A percentile compares a stretch with the other conserved stretches of the same genome.
These are phyloP conservation scores for Tetheella fluctuosa DNA, from an alignment of 2,888 invertebrate genomes.

Conservation along the genomic window DNA sequence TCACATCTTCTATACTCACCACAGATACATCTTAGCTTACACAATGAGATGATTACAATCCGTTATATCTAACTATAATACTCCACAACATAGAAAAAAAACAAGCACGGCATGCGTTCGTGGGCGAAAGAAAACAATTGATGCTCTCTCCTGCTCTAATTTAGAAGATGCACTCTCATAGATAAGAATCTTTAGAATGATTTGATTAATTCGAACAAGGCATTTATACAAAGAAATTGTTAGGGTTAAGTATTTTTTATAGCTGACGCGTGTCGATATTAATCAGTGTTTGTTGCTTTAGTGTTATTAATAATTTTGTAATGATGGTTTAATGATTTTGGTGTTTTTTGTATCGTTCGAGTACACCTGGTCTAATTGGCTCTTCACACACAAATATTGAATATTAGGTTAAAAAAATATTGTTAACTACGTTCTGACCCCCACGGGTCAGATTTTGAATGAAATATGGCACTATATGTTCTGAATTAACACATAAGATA, in stretches of 20 bases:
- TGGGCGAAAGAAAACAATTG: conserved; percentile 83
- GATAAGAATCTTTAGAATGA: conserved; percentile 75
- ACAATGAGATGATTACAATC: conserved; percentile 84
- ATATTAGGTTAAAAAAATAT: neutral
- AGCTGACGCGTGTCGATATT: conserved; percentile 81
- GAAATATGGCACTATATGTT: no score
- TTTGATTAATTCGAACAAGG: conserved; percentile 82
- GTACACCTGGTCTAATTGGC: conserved; percentile 16
- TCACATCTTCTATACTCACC: conserved; percentile 44
- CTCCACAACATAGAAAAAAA: conserved; percentile 60
- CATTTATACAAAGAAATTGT: conserved; percentile 67
- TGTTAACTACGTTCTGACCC: neutral
- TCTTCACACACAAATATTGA: neutral
- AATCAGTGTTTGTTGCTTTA: conserved; percentile 65
- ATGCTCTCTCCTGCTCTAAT: conserved; percentile 80
- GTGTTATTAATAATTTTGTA: conserved; percentile 75
- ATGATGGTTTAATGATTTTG: conserved; percentile 69
- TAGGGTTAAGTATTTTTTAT: conserved; percentile 77
- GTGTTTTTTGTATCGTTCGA: conserved; percentile 30
- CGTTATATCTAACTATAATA: conserved; percentile 77
- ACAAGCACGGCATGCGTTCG: conserved; percentile 65
- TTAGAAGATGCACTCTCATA: conserved; percentile 69
- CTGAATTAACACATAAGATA: no score
- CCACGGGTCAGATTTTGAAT: no score
- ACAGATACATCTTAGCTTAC: conserved; percentile 75